Base-by-base conservation (phyloP, 1,140 invertebrate species). In the Anastrepha obliqua region DNA sequence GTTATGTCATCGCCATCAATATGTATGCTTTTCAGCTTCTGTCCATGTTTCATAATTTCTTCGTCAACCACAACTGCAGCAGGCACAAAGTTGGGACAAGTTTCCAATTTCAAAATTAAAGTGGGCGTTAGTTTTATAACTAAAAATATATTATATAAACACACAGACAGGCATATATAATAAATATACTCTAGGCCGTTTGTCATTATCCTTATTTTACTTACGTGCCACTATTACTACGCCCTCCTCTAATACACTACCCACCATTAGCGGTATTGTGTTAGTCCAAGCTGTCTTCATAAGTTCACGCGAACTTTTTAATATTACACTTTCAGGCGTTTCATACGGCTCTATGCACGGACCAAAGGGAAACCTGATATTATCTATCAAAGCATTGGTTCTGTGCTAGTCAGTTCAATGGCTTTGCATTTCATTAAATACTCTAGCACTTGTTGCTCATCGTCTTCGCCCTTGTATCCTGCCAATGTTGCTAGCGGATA, bases 361-460 rank as follows among this genome's bases (percentile, higher is more conserved):
- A 3, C 89, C 91, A 86, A 92, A 93, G 42, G 91, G 86, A 62
- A 90, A 91, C 90, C 91, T 88, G 0, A 89, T 44, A 67, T 90
- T 90, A 87, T 17, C 67, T 81, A 87, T 89, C 91, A 87, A 0
- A 92, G 89, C n/a, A 89, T 44, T 62, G 90, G 88, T 86, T 91
- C 91, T 2, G 90, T 86, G 67, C 94, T 94, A 47, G 93, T 95
- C 4, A 96, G 95, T n/a, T 96, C 95, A 65, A 94, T 95, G 86
- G 90, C 90, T 62, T 90, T 92, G 2, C 89, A 89, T 20, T 85
- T 89, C 39, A 88, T 89, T 60, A 93, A 65, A 74, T 91, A 93
- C 2, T 90, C 85, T 29, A 91, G 85, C 17, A 93, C 89, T 47
- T 90, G 89, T 85, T 90, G 89, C 3, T 93, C 91, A 64, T 88